Conservation (phyloP, 2,113 vertebrate genomes). For the Gavialis gangeticus region DNA sequence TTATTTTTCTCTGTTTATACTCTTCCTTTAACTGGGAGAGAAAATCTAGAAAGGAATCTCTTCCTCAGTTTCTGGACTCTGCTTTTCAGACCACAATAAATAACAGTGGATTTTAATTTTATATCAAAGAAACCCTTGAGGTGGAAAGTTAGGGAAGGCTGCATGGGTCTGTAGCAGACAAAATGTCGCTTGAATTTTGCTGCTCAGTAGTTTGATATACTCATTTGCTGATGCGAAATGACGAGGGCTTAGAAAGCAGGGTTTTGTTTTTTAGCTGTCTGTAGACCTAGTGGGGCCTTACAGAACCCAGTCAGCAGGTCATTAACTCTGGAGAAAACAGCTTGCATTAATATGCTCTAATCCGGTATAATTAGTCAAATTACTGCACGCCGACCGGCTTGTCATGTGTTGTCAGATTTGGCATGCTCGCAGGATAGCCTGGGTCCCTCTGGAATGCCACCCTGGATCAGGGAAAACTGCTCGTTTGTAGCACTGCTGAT, state of each 20-base stretch:
- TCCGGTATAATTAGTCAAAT: slow-evolving; percentile 99
- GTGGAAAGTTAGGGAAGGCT: slow-evolving; percentile 80
- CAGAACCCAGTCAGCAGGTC: slow-evolving; percentile 90
- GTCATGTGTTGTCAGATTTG: slow-evolving; percentile 96
- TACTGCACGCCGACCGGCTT: slow-evolving; percentile 93
- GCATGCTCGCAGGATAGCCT: slow-evolving; percentile 85
- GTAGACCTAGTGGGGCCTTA: slow-evolving; percentile 84
- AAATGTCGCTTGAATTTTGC: slow-evolving; percentile 85
- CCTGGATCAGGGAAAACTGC: slow-evolving; percentile 79
- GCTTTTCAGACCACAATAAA: slow-evolving; percentile 53
- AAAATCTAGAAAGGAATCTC: neutral
- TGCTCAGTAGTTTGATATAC: slow-evolving; percentile 86
- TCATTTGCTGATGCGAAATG: slow-evolving; percentile 88
- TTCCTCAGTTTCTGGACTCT: slow-evolving; percentile 31
- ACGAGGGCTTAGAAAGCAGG: slow-evolving; percentile 87
- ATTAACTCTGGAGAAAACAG: slow-evolving; percentile 97
- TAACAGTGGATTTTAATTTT: slow-evolving; percentile 79
- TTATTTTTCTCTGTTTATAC: slow-evolving; percentile 10
- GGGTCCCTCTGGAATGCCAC: slow-evolving; percentile 90
- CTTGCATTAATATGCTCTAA: slow-evolving; percentile 99
- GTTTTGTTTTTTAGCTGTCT: slow-evolving; percentile 86
- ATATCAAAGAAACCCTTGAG: slow-evolving; percentile 85
- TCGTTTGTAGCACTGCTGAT: slow-evolving; percentile 75
- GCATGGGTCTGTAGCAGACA: slow-evolving; percentile 79
- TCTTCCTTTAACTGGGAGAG: neutral